Base-by-base conservation (phyloP, 2,888 invertebrate species). In the Adelphocoris suturalis region DNA sequence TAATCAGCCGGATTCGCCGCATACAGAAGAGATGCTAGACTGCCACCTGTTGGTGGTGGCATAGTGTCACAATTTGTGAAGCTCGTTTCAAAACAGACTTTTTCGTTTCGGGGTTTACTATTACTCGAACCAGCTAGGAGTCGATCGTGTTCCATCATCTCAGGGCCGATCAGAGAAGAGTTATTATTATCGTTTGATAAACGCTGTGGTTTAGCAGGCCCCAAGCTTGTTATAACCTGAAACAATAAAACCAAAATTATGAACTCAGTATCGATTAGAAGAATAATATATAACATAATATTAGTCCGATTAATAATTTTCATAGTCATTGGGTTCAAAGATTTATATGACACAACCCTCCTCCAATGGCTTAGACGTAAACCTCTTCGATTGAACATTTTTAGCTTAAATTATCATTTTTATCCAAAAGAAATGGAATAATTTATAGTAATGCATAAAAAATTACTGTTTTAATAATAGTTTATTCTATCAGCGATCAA, bases 201-300 rank as follows among this genome's bases (percentile, higher is more conserved):
- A 81, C 96, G 94, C 93, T 96, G 96, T 14, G 97, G 97, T 93
- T 97, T 97, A 91, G 96, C 95, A 91, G 97, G 97, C 84, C 97
- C 97, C 93, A 96, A 95, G 92, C 96, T 95, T 91, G 96, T 96
- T 95, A 96, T 95, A 95, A 96, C 96, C 96, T 96, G 93, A 90
- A 93, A 93, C 78, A 55, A 68, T 16, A 47, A n/a, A 61, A 37
- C 37, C 37, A 37, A 37, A 2, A 82, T 2, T 46, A 12, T 78
- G 5, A 27, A 78, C 37, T 37, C 37, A 7, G 37, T 37, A 37
- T 37, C 37, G 2, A 7, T 4, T 2, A 37, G 37, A 37, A 37
- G 2, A 37, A 37, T 37, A 37, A 37, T 37, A 37, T 7, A 37
- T 27, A 9, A 76, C 2, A 4, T 76, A 16, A 28, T 5, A 9